These are phyloP conservation scores for Charadrius vociferus DNA, from an alignment of 2,113 vertebrate species.

Conservation along the genomic window DNA sequence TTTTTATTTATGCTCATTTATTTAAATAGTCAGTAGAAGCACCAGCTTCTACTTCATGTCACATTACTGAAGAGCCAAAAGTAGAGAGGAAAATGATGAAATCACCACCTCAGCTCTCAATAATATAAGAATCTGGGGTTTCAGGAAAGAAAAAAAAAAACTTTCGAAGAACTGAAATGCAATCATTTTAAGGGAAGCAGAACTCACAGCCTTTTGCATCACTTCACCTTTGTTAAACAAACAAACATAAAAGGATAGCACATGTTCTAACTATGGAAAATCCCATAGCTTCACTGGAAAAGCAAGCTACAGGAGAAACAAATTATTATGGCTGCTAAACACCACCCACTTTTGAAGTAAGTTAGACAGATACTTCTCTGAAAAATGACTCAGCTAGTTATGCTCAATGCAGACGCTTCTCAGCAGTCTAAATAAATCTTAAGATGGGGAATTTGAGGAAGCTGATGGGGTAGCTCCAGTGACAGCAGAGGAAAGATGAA, in stretches of 20 bases:
- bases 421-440: constrained; percentile 25
- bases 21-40: background rate
- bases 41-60: background rate
- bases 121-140: background rate
- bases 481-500: constrained; percentile 1
- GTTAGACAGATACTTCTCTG: background rate
- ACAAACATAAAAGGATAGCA: background rate
- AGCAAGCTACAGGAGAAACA: background rate
- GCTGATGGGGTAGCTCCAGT: background rate
- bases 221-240: background rate
- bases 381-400: background rate
- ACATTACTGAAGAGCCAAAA: background rate
- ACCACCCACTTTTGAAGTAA: background rate
- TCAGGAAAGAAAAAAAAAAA: background rate
- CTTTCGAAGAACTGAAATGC: background rate
- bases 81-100: background rate
- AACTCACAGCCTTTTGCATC: background rate
- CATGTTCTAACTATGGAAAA: background rate
- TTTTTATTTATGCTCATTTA: background rate
- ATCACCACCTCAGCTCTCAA: background rate
- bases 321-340: background rate
- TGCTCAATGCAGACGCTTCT: background rate
- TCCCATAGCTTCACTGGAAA: background rate
- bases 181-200: background rate
- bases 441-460: background rate